These are phyloP conservation scores for Penaeus indicus DNA, from an alignment of 1,140 invertebrate species.

Conservation along the genomic window DNA sequence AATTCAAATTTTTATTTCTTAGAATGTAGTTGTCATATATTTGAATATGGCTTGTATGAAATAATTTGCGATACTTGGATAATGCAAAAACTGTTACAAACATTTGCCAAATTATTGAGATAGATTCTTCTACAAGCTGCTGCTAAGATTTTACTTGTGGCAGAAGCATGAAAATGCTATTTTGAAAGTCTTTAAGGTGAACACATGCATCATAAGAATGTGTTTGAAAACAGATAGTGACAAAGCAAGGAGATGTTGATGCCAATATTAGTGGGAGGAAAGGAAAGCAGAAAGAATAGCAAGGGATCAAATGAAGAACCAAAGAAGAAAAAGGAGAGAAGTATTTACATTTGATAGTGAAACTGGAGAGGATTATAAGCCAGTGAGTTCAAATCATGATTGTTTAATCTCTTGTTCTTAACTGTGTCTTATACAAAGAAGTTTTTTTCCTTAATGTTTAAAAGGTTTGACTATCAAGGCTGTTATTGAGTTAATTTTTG, in stretches of 20 bases:
- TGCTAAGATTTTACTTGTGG: neutral
- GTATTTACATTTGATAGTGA: conserved; percentile 65
- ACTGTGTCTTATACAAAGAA: neutral
- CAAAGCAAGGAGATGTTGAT: conserved; percentile 65
- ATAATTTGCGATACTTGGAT: no score
- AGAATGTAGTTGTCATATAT: no score
- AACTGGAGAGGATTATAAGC: conserved; percentile 75
- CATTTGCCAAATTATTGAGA: no score
- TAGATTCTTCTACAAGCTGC: no score
- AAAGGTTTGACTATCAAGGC: no score
- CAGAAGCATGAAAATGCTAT: neutral
- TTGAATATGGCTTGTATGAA: no score
- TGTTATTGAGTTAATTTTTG: neutral
- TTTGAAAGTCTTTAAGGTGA: neutral
- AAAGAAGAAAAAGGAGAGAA: conserved; percentile 61
- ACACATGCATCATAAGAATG: neutral
- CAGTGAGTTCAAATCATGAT: conserved; percentile 67
- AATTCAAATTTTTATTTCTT: no score
- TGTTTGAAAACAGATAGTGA: conserved; percentile 55
- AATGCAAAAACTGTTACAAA: no score
- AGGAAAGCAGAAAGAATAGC: conserved; percentile 25
- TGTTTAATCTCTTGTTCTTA: neutral
- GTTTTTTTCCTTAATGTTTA: neutral
- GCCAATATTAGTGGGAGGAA: conserved; percentile 35
- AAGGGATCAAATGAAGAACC: conserved; percentile 43